phyloP scores from a whole-genome alignment of 2,113 vertebrate species.

The Colinus virginianus region DNA sequence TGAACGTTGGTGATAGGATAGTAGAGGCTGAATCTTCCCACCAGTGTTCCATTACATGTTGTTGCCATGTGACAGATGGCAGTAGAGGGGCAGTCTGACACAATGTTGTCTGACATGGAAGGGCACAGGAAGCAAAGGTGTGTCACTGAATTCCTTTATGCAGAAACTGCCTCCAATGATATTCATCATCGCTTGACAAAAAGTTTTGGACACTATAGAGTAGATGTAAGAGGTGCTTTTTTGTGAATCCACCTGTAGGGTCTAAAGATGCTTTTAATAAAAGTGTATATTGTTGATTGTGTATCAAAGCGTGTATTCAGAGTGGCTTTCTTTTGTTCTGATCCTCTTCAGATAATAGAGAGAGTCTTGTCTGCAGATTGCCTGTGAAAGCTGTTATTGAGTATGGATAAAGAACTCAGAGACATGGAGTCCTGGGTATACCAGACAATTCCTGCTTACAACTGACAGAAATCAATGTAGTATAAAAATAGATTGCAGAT shows the following conservation, averaged over 20 bases:
- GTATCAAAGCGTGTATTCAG: background rate
- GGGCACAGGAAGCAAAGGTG: background rate
- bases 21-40: background rate
- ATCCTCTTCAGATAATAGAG: background rate
- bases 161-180: background rate
- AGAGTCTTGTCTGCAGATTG: background rate
- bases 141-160: background rate
- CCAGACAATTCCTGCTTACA: background rate
- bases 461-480: background rate
- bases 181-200: background rate
- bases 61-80: background rate
- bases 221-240: background rate
- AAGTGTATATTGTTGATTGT: background rate
- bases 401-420: background rate
- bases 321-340: background rate
- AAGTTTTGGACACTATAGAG: too few relatives aligned
- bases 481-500: background rate
- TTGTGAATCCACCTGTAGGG: background rate
- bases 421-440: background rate
- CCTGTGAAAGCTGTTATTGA: background rate
- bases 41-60: background rate
- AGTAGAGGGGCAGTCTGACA: background rate
- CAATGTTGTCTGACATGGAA: background rate
- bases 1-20: background rate
- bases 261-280: slow-evolving; percentile 8